A percentile compares a stretch with the other conserved stretches of the same genome.
phyloP scores from a whole-genome alignment of 2,888 invertebrate genomes.

The Rhopalosiphum nymphaeae region DNA sequence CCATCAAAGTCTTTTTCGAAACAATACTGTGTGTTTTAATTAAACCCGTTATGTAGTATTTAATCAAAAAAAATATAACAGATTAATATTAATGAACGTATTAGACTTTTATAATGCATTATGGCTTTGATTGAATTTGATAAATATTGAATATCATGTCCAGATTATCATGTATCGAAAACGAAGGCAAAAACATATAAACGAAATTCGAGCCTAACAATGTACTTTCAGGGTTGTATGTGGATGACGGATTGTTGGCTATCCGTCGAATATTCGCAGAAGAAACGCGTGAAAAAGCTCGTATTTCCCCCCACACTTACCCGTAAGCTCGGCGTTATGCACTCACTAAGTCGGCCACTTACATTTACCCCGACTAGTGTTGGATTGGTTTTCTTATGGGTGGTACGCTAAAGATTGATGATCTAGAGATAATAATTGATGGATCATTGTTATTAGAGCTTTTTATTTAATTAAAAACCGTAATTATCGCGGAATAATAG shows the following conservation, averaged over 20 bases:
- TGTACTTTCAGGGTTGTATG: neutral
- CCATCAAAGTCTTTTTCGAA: neutral
- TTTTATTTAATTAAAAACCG: slow-evolving; percentile 32
- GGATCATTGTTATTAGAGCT: slow-evolving; percentile 15
- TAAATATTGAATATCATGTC: neutral
- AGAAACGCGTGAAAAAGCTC: neutral
- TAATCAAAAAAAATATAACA: neutral
- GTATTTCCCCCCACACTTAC: neutral
- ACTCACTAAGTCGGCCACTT: neutral
- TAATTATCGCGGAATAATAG: neutral
- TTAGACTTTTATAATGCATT: neutral
- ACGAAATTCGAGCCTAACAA: neutral
- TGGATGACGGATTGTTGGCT: slow-evolving; percentile 32
- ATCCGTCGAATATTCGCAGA: neutral
- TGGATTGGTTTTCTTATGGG: neutral
- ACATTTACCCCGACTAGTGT: neutral
- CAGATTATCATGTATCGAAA: neutral
- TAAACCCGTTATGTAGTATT: neutral
- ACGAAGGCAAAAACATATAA: neutral
- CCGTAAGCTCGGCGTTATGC: neutral
- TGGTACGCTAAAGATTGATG: slow-evolving; percentile 37
- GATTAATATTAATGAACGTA: neutral
- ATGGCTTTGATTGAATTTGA: neutral
- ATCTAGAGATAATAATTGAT: slow-evolving; percentile 6
- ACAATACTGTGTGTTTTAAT: neutral